Conservation (phyloP, 2,797 vertebrate species). For the Gephyroberyx darwinii region DNA sequence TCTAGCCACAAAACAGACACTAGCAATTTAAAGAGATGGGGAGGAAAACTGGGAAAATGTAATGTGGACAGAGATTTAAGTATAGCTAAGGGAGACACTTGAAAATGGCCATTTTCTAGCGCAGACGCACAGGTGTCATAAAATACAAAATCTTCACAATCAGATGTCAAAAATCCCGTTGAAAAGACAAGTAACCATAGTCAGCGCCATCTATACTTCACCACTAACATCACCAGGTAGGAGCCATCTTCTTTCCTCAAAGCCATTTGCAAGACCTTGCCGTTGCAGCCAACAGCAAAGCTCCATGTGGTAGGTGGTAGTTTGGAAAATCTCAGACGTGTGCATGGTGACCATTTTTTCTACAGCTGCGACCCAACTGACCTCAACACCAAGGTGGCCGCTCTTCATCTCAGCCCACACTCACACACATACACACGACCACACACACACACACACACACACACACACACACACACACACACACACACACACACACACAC, state of each 20-base stretch:
- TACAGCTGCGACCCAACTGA: slow-evolving; percentile 50
- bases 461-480: neutral
- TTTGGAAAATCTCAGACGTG: slow-evolving; percentile 56
- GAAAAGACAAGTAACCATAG: neutral
- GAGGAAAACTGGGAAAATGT: too few relatives aligned
- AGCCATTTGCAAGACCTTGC: slow-evolving; percentile 18
- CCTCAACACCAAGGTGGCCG: slow-evolving; percentile 69
- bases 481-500: slow-evolving; percentile 11
- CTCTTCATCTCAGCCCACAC: slow-evolving; percentile 33
- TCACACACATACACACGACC: slow-evolving; percentile 27
- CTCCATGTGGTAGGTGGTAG: slow-evolving; percentile 34
- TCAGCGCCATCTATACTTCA: neutral
- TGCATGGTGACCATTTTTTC: slow-evolving; percentile 45
- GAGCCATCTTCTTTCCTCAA: slow-evolving; percentile 3
- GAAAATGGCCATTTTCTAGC: too few relatives aligned
- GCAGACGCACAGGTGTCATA: slow-evolving; percentile 2
- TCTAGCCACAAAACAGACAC: too few relatives aligned
- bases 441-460: slow-evolving; percentile 11
- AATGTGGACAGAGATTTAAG: too few relatives aligned
- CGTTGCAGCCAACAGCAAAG: slow-evolving; percentile 25
- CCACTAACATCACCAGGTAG: neutral
- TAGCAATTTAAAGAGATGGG: too few relatives aligned
- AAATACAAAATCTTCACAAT: slow-evolving; percentile 18
- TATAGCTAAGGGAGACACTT: too few relatives aligned
- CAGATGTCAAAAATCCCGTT: neutral